A percentile compares a stretch with the other conserved stretches of the same genome.
These are phyloP conservation scores for Nowickia ferox DNA, from an alignment of 2,888 invertebrate genomes.

Conservation along the genomic window DNA sequence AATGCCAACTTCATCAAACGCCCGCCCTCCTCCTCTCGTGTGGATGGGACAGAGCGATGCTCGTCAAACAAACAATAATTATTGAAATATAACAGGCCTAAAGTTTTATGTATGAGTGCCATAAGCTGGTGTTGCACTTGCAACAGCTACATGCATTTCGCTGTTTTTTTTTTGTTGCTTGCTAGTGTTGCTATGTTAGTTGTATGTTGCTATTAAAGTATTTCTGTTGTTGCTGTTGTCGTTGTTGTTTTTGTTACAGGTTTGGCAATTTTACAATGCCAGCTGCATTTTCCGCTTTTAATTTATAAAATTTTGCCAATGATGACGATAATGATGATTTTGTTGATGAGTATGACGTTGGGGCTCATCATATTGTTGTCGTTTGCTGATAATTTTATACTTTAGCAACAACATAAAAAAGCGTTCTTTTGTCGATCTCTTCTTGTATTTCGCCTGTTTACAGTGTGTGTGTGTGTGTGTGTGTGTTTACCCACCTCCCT, in stretches of 20 bases:
- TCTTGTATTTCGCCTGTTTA: slow-evolving; percentile 18
- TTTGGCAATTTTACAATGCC: slow-evolving; percentile 66
- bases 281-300: slow-evolving; percentile 71
- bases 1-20: slow-evolving; percentile 1
- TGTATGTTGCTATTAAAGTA: not conserved
- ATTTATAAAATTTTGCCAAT: slow-evolving; percentile 69
- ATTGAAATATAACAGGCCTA: slow-evolving; percentile 60
- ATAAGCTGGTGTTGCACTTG: slow-evolving; percentile 62
- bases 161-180: slow-evolving; percentile 2
- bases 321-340: slow-evolving; percentile 44
- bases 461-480: not conserved
- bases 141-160: slow-evolving; percentile 41
- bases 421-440: not conserved
- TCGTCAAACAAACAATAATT: slow-evolving; percentile 65
- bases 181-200: slow-evolving; percentile 38
- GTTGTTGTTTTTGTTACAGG: slow-evolving; percentile 47
- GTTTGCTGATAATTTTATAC: slow-evolving; percentile 61
- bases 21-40: not conserved
- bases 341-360: slow-evolving; percentile 35
- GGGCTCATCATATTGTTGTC: slow-evolving; percentile 32
- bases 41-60: slow-evolving; percentile 5
- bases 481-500: slow-evolving; percentile 1
- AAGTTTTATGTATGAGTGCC: slow-evolving; percentile 63
- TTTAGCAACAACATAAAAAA: slow-evolving; percentile 55
- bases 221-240: slow-evolving; percentile 29